Conservation (phyloP, 2,113 vertebrate species). For the Xenopus laevis region DNA sequence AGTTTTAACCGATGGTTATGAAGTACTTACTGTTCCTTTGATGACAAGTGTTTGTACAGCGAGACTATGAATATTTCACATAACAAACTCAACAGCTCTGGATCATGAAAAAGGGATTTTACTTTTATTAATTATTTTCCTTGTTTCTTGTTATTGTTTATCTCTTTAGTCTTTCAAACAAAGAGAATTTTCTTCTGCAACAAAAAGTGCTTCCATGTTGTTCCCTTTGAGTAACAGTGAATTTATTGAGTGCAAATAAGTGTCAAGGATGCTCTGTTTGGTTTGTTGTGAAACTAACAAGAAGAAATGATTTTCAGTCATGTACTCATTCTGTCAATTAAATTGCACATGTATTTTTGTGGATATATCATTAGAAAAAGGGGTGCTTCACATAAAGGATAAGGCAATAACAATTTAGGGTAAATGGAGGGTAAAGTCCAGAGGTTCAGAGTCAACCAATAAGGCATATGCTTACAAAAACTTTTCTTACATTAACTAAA, state of each 20-base stretch:
- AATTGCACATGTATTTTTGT: slow-evolving; percentile 1
- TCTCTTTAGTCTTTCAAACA: slow-evolving; percentile 26
- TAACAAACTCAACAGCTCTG: not conserved
- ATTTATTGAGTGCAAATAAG: slow-evolving; percentile 28
- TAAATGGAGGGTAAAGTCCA: too few species aligned
- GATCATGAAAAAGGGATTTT: slow-evolving; percentile 14
- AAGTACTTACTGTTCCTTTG: too few species aligned
- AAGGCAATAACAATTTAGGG: too few species aligned
- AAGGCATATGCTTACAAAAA: too few species aligned
- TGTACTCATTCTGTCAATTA: slow-evolving; percentile 27
- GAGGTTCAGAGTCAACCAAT: not conserved
- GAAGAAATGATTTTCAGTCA: slow-evolving; percentile 1
- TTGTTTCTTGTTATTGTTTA: too few species aligned
- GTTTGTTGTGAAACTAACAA: slow-evolving; percentile 23
- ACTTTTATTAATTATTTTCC: slow-evolving; percentile 38
- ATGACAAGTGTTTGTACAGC: too few species aligned
- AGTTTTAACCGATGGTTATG: too few species aligned
- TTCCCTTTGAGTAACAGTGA: slow-evolving; percentile 38
- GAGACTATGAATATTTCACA: slow-evolving; percentile 20
- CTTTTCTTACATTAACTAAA: too few species aligned
- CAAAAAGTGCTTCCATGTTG: slow-evolving; percentile 32
- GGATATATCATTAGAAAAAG: slow-evolving; percentile 4
- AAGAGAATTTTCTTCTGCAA: slow-evolving; percentile 27
- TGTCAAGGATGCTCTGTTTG: slow-evolving; percentile 28
- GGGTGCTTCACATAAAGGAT: not conserved